Conservation (phyloP, 92 coral and sea anemone genomes). For the Meandrina meandrites region DNA sequence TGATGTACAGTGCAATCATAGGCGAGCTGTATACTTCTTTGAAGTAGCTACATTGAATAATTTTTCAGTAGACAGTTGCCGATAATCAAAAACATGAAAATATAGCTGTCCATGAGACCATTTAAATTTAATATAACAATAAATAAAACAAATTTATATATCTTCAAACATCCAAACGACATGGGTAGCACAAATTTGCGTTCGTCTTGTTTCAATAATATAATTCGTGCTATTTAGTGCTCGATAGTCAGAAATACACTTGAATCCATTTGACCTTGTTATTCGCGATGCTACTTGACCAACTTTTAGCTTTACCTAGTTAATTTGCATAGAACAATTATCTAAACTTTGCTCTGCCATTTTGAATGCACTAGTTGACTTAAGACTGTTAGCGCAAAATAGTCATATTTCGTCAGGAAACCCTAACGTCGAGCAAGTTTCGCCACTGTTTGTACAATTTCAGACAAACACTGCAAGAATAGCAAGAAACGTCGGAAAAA, state of each 20-base stretch:
- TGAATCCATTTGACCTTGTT: too few species aligned
- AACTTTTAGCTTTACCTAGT: background rate
- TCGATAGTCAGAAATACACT: background rate
- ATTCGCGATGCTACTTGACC: background rate
- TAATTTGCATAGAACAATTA: background rate
- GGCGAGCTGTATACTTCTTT: background rate
- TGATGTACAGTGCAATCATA: background rate
- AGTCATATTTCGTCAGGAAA: background rate
- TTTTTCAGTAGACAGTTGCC: background rate
- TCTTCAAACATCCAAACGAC: background rate
- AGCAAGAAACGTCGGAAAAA: background rate
- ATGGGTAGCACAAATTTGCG: too few species aligned
- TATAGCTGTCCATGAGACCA: background rate
- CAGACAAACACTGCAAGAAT: background rate
- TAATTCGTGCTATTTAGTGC: too few species aligned
- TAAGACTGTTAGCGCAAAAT: background rate
- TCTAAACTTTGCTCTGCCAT: background rate
- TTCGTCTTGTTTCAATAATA: too few species aligned
- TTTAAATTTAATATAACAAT: background rate
- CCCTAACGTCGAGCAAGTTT: background rate
- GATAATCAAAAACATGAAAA: background rate
- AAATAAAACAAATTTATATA: background rate
- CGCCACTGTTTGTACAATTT: background rate
- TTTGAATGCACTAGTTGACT: background rate
- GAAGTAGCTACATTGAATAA: background rate